phyloP scores from a whole-genome alignment of 2,113 vertebrate species.

The Grammomys dolichurus region DNA sequence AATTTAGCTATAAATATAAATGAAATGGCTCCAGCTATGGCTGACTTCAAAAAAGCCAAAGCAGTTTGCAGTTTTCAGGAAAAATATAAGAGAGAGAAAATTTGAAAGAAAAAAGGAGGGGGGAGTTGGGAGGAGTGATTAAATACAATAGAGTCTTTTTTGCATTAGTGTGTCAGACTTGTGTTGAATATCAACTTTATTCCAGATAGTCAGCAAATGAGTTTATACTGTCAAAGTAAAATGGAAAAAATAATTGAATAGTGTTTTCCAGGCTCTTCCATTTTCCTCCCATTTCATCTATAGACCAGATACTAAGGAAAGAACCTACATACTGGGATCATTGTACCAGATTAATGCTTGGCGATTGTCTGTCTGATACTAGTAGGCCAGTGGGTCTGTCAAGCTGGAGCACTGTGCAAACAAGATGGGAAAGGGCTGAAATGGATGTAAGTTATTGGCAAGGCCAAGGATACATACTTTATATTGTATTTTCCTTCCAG shows the following conservation, averaged over 20 bases:
- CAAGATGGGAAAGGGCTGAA: neutral
- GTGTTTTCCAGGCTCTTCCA: neutral
- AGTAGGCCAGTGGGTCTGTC: neutral
- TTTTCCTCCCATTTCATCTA: constrained; percentile 37
- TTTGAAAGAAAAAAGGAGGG: constrained; percentile 48
- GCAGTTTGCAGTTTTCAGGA: constrained; percentile 55
- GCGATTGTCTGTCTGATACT: neutral
- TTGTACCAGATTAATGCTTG: accelerated
- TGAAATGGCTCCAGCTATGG: constrained; percentile 72
- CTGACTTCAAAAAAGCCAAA: constrained; percentile 56
- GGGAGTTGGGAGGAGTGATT: constrained; percentile 1
- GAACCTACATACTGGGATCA: neutral
- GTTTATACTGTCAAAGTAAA: constrained; percentile 10
- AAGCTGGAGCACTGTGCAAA: neutral
- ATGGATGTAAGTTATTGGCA: neutral
- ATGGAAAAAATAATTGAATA: neutral
- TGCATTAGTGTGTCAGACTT: constrained; percentile 65
- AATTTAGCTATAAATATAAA: constrained; percentile 81
- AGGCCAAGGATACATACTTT: neutral
- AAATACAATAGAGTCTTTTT: constrained; percentile 63
- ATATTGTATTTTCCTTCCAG: neutral
- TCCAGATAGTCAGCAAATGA: constrained; percentile 29
- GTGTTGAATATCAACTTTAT: neutral
- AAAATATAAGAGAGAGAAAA: neutral
- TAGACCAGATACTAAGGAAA: constrained; percentile 5